Evolutionary conservation across 2,888 invertebrate species (phyloP).

Genomic region (Gastrophysa polygoni): DNA sequence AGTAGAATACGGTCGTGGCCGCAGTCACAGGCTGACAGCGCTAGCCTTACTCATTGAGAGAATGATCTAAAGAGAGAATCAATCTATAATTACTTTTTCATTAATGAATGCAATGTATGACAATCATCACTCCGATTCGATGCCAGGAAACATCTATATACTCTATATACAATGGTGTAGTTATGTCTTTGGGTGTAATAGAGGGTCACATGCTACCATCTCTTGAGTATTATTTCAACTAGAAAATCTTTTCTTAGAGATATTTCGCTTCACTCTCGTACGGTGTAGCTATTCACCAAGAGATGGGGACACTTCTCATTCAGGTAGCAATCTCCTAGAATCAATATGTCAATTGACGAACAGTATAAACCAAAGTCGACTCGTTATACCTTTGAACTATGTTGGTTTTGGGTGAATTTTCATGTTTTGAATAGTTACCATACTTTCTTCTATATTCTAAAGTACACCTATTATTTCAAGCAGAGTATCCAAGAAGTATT

Average conservation of each 20-base stretch:
- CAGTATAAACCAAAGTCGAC: neutral
- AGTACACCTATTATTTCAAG: neutral
- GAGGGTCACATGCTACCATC: neutral
- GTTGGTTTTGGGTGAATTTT: neutral
- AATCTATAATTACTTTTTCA: too few species aligned
- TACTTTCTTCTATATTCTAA: neutral
- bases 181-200: too few species aligned
- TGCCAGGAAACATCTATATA: too few species aligned
- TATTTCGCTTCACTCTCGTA: neutral
- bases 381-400: neutral
- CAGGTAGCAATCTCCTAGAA: neutral
- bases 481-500: neutral
- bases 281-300: neutral
- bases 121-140: too few species aligned
- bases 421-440: neutral
- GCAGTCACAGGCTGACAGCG: too few species aligned
- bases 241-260: neutral
- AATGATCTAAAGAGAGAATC: too few species aligned
- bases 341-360: neutral
- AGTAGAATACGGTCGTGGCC: too few species aligned
- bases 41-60: too few species aligned
- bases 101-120: too few species aligned
- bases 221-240: neutral
- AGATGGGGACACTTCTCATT: neutral
- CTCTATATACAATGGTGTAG: too few species aligned